A percentile compares a stretch with the other conserved stretches of the same genome.
Evolutionary conservation across 2,888 invertebrate species (phyloP).

Genomic region (Cancer borealis): DNA sequence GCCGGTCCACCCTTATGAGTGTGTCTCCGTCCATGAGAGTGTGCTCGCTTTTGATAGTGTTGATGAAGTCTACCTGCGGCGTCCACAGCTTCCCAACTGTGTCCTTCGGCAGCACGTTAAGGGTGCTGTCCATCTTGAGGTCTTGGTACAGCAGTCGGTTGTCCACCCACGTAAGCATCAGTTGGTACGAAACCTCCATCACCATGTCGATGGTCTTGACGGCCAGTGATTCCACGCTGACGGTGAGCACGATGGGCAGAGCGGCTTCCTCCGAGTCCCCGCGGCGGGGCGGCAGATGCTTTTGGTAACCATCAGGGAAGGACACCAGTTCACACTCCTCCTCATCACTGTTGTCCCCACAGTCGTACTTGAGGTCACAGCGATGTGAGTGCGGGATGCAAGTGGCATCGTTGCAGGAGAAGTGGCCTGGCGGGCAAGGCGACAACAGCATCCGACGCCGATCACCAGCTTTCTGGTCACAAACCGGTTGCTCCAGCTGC

Average conservation of each 20-base stretch:
- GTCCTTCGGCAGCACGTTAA: constrained; percentile 57
- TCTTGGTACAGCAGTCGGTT: constrained; percentile 66
- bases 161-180: constrained; percentile 68
- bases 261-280: not conserved
- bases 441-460: constrained; percentile 59
- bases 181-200: constrained; percentile 64
- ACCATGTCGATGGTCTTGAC: constrained; percentile 70
- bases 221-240: constrained; percentile 58
- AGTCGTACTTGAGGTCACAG: constrained; percentile 77
- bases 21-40: constrained; percentile 68
- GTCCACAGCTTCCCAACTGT: constrained; percentile 68
- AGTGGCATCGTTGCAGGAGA: constrained; percentile 71
- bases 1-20: constrained; percentile 44
- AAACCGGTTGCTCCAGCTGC: constrained; percentile 62
- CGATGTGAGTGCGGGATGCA: constrained; percentile 64
- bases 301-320: constrained; percentile 69
- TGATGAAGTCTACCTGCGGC: constrained; percentile 70
- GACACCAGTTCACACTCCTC: constrained; percentile 62
- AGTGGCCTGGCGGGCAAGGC: constrained; percentile 59
- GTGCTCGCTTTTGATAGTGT: constrained; percentile 70
- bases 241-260: constrained; percentile 49
- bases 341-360: constrained; percentile 74
- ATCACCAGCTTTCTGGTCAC: constrained; percentile 64
- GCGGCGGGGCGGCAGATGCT: constrained; percentile 68
- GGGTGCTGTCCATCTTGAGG: constrained; percentile 69